Conservation (phyloP, 1,140 invertebrate species). For the Helicorthomorpha holstii region DNA sequence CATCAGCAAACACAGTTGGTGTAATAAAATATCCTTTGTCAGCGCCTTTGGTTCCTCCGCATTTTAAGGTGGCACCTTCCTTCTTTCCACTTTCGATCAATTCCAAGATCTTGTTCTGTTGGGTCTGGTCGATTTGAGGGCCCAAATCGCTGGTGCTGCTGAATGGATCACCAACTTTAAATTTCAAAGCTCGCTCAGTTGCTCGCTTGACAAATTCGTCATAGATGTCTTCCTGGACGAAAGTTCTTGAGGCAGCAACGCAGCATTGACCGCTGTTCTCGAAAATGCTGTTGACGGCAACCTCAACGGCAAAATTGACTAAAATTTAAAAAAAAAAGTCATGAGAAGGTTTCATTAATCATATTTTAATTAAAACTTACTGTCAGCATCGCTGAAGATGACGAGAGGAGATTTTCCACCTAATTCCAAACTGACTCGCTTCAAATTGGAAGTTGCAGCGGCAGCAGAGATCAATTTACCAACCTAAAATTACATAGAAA, state of each 20-base stretch:
- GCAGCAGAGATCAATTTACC: constrained; percentile 56
- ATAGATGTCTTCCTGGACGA: constrained; percentile 72
- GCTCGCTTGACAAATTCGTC: constrained; percentile 66
- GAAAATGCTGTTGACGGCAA: constrained; percentile 61
- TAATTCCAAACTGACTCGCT: constrained; percentile 68
- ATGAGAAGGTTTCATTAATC: neutral
- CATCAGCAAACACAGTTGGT: constrained; percentile 73
- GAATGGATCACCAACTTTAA: constrained; percentile 67
- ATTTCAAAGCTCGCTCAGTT: constrained; percentile 41
- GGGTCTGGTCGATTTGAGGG: constrained; percentile 62
- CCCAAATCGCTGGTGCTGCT: constrained; percentile 48
- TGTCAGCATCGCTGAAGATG: constrained; percentile 56
- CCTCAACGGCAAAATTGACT: constrained; percentile 65
- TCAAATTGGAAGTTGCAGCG: constrained; percentile 58
- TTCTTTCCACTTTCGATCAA: constrained; percentile 57
- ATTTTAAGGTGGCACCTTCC: constrained; percentile 58
- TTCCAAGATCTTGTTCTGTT: constrained; percentile 54
- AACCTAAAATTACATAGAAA: constrained; percentile 26
- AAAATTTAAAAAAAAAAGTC: constrained; percentile 15
- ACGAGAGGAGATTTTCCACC: constrained; percentile 80
- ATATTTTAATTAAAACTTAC: too few species aligned
- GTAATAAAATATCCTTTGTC: constrained; percentile 49
- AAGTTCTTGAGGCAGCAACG: constrained; percentile 73
- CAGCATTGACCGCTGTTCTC: constrained; percentile 80
- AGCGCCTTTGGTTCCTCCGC: constrained; percentile 44